Base-by-base conservation (phyloP, 2,797 vertebrate genomes). In the Sebastes glaucus region DNA sequence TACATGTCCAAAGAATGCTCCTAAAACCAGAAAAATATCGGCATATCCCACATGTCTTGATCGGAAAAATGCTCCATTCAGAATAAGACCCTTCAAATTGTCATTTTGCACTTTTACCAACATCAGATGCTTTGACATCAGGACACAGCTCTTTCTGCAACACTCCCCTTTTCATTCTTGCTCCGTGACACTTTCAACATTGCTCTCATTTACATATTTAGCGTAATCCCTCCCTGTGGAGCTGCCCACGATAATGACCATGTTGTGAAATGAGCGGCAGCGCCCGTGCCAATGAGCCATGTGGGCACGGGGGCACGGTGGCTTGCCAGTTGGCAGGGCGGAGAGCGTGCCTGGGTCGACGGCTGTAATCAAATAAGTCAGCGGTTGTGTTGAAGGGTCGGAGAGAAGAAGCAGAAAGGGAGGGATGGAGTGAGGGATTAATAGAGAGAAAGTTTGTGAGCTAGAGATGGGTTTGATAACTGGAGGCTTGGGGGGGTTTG, bases 151-250 rank as follows among this genome's bases (percentile, higher is more conserved):
- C n/a, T 68, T 33, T 56, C 59, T 14, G 30, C 68, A 67, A 72
- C 70, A 62, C 46, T 49, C 46, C 28, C 9, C 23, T 56, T 72
- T 60, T 33, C 71, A 6, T 81, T 76, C 59, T 64, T 27, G 64
- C 55, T 57, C 66, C 23, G 18, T 68, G 80, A 74, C 77, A 64
- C 84, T 71, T 76, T 77, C 64, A 67, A 16, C 78, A 28, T 71
- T 63, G 75, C 70, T 86, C 71, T 75, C 71, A 90, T 91, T 91
- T 88, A 66, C 86, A 90, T 87, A 75, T 88, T 88, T 82, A 87
- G 83, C 55, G 32, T 77, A 74, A 80, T 74, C 71, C 83, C 62
- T 90, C 88, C 88, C 89, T 1, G 76, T 52, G 69, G 88, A 86
- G 83, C 64, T 63, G 79, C 79, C 86, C 80, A 27, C 65, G 73